Evolutionary conservation across 2,888 invertebrate species (phyloP).

Genomic region (Psylliodes chrysocephalus): DNA sequence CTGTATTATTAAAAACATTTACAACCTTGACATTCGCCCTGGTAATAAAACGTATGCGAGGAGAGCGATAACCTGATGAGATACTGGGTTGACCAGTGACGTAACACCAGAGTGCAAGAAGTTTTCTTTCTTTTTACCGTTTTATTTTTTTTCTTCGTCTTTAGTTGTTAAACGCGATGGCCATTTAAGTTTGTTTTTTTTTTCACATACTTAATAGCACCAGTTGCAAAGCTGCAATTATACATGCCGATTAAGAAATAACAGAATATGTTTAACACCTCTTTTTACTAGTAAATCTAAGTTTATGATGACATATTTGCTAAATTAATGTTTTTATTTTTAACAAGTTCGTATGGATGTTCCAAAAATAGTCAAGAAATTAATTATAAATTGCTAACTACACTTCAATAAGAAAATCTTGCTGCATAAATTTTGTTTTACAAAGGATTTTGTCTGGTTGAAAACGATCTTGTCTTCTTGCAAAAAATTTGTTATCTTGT

Average conservation of each 20-base stretch:
- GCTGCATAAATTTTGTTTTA: too few species aligned
- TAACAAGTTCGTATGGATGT: too few species aligned
- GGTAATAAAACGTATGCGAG: slow-evolving; percentile 38
- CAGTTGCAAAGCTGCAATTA: slow-evolving; percentile 2
- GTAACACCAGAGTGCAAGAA: slow-evolving; percentile 20
- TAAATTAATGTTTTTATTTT: neutral
- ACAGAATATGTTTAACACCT: neutral
- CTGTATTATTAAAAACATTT: slow-evolving; percentile 41
- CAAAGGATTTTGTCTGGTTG: too few species aligned
- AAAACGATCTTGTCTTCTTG: too few species aligned
- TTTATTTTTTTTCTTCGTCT: neutral
- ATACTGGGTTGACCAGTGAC: slow-evolving; percentile 35
- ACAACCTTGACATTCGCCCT: slow-evolving; percentile 53
- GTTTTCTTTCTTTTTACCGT: neutral
- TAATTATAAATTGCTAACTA: too few species aligned
- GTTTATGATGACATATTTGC: too few species aligned
- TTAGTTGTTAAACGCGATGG: slow-evolving; percentile 7
- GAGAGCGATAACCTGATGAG: slow-evolving; percentile 47
- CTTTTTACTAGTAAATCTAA: neutral
- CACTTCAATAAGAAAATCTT: too few species aligned
- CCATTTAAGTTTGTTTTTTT: slow-evolving; percentile 1
- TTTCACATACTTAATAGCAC: neutral
- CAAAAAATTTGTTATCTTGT: too few species aligned
- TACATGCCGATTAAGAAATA: neutral
- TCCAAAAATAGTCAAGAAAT: too few species aligned